phyloP scores from a whole-genome alignment of 1,140 invertebrate genomes.

The Neodiprion lecontei region DNA sequence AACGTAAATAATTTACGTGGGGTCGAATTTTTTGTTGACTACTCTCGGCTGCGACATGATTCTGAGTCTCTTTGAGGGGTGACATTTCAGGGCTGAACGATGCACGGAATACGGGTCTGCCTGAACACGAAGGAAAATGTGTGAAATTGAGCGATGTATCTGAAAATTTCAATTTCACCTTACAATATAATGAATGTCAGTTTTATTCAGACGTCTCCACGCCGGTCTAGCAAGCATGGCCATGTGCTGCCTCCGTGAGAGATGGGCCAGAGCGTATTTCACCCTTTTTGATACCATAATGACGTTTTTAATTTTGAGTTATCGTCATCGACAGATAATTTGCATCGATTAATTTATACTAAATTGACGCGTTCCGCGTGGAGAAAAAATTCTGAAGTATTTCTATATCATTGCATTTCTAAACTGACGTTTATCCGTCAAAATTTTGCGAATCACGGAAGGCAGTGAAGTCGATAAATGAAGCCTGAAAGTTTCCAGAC shows the following conservation, averaged over 20 bases:
- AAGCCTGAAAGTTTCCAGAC: not conserved
- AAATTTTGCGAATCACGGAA: not conserved
- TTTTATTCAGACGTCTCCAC: slow-evolving; percentile 43
- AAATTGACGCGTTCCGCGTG: too few relatives aligned
- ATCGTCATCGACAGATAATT: not conserved
- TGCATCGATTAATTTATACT: not conserved
- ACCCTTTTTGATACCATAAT: slow-evolving; percentile 46
- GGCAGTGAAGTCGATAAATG: not conserved
- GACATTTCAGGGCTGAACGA: slow-evolving; percentile 37
- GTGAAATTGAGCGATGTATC: not conserved
- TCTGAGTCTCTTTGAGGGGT: slow-evolving; percentile 43
- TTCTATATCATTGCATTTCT: too few relatives aligned
- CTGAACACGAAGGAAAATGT: slow-evolving; percentile 27
- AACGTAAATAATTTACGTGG: slow-evolving; percentile 37
- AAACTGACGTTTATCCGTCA: not conserved
- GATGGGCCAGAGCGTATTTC: slow-evolving; percentile 51
- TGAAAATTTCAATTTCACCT: not conserved
- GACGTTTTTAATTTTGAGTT: not conserved
- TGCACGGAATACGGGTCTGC: slow-evolving; percentile 33
- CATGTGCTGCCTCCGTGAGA: slow-evolving; percentile 41
- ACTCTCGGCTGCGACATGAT: slow-evolving; percentile 46
- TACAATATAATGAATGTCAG: slow-evolving; percentile 17
- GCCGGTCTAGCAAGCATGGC: slow-evolving; percentile 43
- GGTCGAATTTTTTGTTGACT: slow-evolving; percentile 44
- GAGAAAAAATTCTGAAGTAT: too few relatives aligned